These are phyloP conservation scores for Montipora cactus DNA, from an alignment of 64 coral and sea anemone species.

Conservation along the genomic window DNA sequence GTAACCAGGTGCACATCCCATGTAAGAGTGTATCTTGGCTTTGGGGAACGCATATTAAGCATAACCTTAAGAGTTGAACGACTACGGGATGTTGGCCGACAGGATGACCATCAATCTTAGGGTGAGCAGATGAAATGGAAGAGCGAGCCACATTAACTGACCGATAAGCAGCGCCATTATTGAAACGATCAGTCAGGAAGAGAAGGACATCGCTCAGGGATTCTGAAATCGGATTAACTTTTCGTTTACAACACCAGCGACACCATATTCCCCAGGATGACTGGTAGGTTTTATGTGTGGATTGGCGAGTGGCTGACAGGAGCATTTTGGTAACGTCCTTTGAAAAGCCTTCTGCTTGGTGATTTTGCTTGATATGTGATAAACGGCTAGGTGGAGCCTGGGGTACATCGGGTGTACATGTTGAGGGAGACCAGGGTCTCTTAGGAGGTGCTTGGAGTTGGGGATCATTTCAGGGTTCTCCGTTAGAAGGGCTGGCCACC, in stretches of 20 bases:
- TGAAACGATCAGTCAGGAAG: slow-evolving; percentile 36
- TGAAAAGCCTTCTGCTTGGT: slow-evolving; percentile 50
- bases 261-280: slow-evolving; percentile 43
- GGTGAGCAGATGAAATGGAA: slow-evolving; percentile 3
- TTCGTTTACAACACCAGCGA: slow-evolving; percentile 41
- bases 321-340: slow-evolving; percentile 42
- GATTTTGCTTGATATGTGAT: slow-evolving; percentile 47
- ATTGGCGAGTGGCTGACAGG: slow-evolving; percentile 15
- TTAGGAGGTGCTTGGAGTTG: slow-evolving; percentile 8
- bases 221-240: slow-evolving; percentile 50
- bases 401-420: slow-evolving; percentile 24
- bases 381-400: slow-evolving; percentile 47
- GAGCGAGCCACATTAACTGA: slow-evolving; percentile 18
- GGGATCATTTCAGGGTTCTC: not conserved
- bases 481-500: slow-evolving; percentile 37
- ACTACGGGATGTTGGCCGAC: slow-evolving; percentile 63
- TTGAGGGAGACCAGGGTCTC: not conserved
- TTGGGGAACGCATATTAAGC: slow-evolving; percentile 19
- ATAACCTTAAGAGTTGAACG: slow-evolving; percentile 32
- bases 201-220: not conserved
- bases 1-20: slow-evolving; percentile 40
- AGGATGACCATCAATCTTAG: slow-evolving; percentile 25
- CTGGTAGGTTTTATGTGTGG: slow-evolving; percentile 51
- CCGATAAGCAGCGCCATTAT: not conserved
- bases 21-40: slow-evolving; percentile 5